phyloP scores from a whole-genome alignment of 2,797 vertebrate species.

The Lepus oiostolus region DNA sequence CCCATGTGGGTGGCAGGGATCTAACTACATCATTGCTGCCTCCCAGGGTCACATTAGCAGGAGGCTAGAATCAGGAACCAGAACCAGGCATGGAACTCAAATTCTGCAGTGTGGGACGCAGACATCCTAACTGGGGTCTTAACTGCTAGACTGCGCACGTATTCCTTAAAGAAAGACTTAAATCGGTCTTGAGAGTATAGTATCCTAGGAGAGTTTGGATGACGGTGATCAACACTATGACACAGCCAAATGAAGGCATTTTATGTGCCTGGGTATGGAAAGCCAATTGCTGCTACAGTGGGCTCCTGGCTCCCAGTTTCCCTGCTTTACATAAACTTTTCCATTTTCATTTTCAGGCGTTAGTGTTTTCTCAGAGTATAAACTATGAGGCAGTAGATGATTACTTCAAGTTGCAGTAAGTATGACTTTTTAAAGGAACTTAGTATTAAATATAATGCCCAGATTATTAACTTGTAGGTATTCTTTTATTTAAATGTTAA shows the following conservation, averaged over 20 bases:
- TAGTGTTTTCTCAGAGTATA: conserved; percentile 69
- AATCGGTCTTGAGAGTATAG: background rate
- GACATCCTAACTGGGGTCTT: too few relatives aligned
- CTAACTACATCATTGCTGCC: too few relatives aligned
- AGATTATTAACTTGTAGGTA: background rate
- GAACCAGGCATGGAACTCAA: too few relatives aligned
- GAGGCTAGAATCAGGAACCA: too few relatives aligned
- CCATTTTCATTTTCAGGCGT: conserved; percentile 73
- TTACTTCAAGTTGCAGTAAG: conserved; percentile 77
- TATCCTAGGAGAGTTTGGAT: background rate
- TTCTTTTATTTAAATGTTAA: conserved; percentile 49
- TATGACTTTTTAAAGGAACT: conserved; percentile 64
- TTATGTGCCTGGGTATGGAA: background rate
- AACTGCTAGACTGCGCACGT: too few relatives aligned
- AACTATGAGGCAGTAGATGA: conserved; percentile 60
- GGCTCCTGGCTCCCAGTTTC: background rate
- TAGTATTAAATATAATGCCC: conserved; percentile 13
- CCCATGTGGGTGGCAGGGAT: too few relatives aligned
- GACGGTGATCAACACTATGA: background rate
- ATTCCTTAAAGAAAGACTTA: background rate
- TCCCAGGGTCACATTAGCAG: too few relatives aligned
- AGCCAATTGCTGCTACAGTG: background rate
- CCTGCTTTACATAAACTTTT: conserved; percentile 32
- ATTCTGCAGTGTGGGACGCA: too few relatives aligned
- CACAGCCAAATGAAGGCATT: background rate